phyloP scores from a whole-genome alignment of 2,113 vertebrate genomes.

The human region DNA sequence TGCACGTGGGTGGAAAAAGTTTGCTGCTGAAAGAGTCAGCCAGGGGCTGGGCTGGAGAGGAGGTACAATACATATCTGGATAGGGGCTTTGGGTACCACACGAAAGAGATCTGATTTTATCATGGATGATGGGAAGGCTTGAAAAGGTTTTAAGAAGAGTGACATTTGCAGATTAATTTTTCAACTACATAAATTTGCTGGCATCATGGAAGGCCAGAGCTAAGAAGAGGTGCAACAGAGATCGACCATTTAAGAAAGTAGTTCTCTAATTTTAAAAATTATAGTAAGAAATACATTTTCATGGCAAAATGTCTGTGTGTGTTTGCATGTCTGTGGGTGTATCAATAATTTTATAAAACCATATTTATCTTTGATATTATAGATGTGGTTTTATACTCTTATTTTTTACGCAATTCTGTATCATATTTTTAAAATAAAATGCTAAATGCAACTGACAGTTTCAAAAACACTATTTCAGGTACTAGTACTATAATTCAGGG shows the following conservation, averaged over 20 bases:
- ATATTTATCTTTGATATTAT: background rate
- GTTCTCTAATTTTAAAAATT: background rate
- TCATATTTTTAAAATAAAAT: background rate
- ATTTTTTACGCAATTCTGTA: background rate
- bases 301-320: background rate
- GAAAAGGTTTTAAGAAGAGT: background rate
- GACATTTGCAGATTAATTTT: slow-evolving; percentile 17
- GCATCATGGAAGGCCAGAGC: background rate
- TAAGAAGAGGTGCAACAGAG: background rate
- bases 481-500: background rate
- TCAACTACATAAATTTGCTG: background rate
- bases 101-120: background rate
- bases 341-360: background rate
- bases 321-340: background rate
- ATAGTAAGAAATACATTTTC: background rate
- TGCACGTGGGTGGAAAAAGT: background rate
- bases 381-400: background rate
- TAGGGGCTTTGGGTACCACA: background rate
- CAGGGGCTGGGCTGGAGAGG: background rate
- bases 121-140: background rate
- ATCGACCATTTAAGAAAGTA: background rate
- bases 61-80: no score
- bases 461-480: background rate
- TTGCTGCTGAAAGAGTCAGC: background rate
- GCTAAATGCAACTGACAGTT: background rate